These are phyloP conservation scores for Metaphire vulgaris DNA, from an alignment of 1,140 invertebrate genomes.

Conservation along the genomic window DNA sequence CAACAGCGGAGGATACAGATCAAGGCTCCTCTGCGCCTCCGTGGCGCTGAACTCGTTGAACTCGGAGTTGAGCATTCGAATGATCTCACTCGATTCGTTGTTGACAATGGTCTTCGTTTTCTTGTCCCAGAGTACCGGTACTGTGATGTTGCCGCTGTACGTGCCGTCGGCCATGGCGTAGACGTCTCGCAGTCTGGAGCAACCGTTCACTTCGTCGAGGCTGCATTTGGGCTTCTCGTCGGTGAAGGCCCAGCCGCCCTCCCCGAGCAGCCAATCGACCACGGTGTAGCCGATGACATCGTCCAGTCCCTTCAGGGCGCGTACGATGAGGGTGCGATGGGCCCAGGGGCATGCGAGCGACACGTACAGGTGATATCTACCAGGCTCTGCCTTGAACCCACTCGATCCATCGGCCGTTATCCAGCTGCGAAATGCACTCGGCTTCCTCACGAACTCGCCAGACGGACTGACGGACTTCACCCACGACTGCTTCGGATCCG, in stretches of 20 bases:
- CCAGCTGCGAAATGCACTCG: neutral
- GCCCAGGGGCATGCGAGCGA: conserved; percentile 47
- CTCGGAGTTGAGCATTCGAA: conserved; percentile 47
- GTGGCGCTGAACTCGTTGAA: conserved; percentile 46
- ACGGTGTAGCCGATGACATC: conserved; percentile 39
- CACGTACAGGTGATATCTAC: conserved; percentile 47
- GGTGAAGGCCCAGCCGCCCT: conserved; percentile 41
- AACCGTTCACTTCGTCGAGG: conserved; percentile 41
- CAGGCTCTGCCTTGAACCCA: conserved; percentile 41
- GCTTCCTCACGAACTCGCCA: neutral
- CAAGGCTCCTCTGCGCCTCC: conserved; percentile 37
- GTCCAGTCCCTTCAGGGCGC: conserved; percentile 43
- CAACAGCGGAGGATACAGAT: conserved; percentile 42
- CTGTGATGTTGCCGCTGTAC: conserved; percentile 38
- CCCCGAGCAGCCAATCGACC: conserved; percentile 41
- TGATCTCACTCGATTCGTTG: conserved; percentile 49
- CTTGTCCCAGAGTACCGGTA: conserved; percentile 47
- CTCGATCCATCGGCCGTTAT: conserved; percentile 43
- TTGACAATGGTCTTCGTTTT: conserved; percentile 42
- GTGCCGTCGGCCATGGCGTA: conserved; percentile 36
- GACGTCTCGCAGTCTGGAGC: conserved; percentile 36
- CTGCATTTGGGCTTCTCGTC: conserved; percentile 39
- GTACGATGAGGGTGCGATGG: conserved; percentile 40
- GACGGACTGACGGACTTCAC: neutral
- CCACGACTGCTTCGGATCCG: neutral